Conservation (phyloP, 2,113 vertebrate genomes). For the Hepsetus odoe region DNA sequence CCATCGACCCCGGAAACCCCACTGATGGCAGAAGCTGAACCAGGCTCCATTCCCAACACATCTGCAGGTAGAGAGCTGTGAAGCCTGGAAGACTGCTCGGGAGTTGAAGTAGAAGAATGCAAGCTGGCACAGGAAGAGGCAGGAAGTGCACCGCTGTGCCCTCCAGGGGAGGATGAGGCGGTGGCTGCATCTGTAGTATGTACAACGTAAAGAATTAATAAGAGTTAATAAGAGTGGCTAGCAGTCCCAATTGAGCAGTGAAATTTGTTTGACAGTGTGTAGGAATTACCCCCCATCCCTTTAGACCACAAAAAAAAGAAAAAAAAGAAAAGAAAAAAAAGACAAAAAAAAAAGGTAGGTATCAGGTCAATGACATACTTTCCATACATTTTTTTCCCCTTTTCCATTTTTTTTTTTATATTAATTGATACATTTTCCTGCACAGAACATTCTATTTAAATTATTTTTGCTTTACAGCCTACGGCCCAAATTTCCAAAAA, state of each 20-base stretch:
- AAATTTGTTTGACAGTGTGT: conserved; percentile 72
- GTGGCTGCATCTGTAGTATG: conserved; percentile 96
- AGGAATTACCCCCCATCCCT: conserved; percentile 67
- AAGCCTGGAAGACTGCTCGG: conserved; percentile 92
- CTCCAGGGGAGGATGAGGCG: conserved; percentile 92
- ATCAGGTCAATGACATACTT: conserved; percentile 7
- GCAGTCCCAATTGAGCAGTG: conserved; percentile 93
- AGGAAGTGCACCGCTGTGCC: conserved; percentile 89
- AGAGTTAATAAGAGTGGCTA: conserved; percentile 84
- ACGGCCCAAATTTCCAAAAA: conserved; percentile 13
- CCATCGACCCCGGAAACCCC: conserved; percentile 59
- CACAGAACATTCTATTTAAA: conserved; percentile 1
- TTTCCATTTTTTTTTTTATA: conserved; percentile 1
- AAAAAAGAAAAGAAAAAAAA: conserved; percentile 48
- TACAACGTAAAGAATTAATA: conserved; percentile 88
- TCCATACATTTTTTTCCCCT: background rate
- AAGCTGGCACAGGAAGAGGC: conserved; percentile 88
- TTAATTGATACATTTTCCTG: background rate
- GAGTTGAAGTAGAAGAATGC: conserved; percentile 89
- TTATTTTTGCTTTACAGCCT: conserved; percentile 21
- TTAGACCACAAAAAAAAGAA: conserved; percentile 62
- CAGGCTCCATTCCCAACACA: conserved; percentile 70
- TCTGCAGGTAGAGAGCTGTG: conserved; percentile 85
- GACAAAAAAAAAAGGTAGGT: conserved; percentile 32
- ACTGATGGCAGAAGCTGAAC: conserved; percentile 49